Conservation (phyloP, 1,140 invertebrate species). For the Cherax quadricarinatus region DNA sequence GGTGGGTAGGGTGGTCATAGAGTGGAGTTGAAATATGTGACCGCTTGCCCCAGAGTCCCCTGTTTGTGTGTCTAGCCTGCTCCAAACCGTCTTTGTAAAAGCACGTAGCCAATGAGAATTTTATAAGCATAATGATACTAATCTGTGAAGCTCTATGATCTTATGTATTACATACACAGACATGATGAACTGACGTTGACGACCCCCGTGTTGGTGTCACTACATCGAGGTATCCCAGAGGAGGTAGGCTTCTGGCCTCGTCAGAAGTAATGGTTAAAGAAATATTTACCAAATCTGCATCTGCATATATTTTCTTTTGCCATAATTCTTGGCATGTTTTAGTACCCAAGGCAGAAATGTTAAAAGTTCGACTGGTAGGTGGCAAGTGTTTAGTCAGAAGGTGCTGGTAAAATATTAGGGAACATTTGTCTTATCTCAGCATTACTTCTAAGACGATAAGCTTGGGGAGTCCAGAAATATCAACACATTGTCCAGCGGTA, state of each 20-base stretch:
- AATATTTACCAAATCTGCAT: not conserved
- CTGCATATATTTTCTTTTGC: not conserved
- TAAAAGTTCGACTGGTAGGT: no score
- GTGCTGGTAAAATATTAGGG: no score
- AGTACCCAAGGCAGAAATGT: not conserved
- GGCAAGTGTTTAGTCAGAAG: no score
- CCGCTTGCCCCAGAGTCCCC: not conserved
- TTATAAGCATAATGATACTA: constrained; percentile 52
- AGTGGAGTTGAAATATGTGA: not conserved
- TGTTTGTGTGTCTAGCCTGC: constrained; percentile 28
- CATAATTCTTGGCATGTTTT: not conserved
- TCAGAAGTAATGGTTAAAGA: not conserved
- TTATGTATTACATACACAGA: not conserved
- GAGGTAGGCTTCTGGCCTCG: no score
- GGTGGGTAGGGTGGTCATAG: not conserved
- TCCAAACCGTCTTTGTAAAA: constrained; percentile 54
- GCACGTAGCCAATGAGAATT: constrained; percentile 48
- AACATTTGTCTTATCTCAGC: no score
- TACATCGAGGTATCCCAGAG: not conserved
- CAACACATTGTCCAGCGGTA: no score
- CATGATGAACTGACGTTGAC: not conserved
- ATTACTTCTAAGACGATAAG: no score
- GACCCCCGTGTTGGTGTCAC: not conserved
- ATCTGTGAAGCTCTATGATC: constrained; percentile 33
- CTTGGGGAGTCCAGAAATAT: no score